Evolutionary conservation across 1,140 invertebrate genomes (phyloP).

Genomic region (Macrosteles quadrilineatus): DNA sequence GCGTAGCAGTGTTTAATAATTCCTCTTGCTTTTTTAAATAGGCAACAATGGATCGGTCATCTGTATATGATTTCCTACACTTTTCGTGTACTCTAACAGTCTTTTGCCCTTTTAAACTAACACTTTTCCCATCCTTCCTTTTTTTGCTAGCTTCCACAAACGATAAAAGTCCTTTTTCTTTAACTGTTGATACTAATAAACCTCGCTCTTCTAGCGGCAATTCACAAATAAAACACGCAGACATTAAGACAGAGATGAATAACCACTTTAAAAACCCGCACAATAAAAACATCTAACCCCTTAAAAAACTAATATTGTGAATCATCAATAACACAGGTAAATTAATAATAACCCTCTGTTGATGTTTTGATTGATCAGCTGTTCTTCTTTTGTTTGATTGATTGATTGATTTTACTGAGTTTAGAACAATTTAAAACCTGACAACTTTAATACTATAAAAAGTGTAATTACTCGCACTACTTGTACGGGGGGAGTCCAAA

Average conservation of each 20-base stretch:
- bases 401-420: too few relatives aligned
- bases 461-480: too few relatives aligned
- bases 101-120: background rate
- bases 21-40: constrained; percentile 8
- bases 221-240: constrained; percentile 43
- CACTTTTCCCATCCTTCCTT: constrained; percentile 7
- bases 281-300: too few relatives aligned
- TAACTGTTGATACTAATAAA: background rate
- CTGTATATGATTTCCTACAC: constrained; percentile 1
- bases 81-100: background rate
- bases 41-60: constrained; percentile 5
- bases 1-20: background rate
- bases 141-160: constrained; percentile 7
- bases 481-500: too few relatives aligned
- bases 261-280: too few relatives aligned
- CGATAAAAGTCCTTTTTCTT: background rate
- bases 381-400: too few relatives aligned
- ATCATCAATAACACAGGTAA: too few relatives aligned
- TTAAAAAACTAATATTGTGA: too few relatives aligned
- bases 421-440: too few relatives aligned
- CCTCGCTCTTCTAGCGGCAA: background rate
- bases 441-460: too few relatives aligned
- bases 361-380: too few relatives aligned
- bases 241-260: constrained; percentile 47
- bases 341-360: too few relatives aligned